These are phyloP conservation scores for Ditula angustiorana DNA, from an alignment of 2,888 invertebrate species.

Conservation along the genomic window DNA sequence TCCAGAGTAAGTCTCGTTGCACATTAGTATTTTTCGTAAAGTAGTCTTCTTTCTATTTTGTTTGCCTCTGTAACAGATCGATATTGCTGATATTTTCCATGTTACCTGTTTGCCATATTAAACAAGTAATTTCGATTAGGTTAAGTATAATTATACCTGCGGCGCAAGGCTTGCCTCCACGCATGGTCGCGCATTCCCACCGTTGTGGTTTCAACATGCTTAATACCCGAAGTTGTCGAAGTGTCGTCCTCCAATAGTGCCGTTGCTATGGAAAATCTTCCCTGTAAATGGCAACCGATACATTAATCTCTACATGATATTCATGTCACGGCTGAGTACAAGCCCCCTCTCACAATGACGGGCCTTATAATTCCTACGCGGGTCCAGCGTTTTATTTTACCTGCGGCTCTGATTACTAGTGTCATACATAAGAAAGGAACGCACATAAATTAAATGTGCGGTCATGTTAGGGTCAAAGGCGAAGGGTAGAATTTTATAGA, in stretches of 20 bases:
- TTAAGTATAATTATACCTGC: background rate
- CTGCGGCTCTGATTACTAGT: too few species aligned
- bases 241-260: background rate
- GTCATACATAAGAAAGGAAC: too few species aligned
- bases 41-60: conserved; percentile 26
- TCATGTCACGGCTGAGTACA: too few species aligned
- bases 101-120: background rate
- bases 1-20: conserved; percentile 63
- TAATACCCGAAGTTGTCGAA: background rate
- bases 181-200: conserved; percentile 47
- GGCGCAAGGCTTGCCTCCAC: conserved; percentile 51
- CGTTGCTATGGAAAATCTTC: conserved; percentile 7
- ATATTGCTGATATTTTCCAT: background rate
- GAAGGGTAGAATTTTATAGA: too few species aligned
- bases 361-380: too few species aligned
- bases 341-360: too few species aligned
- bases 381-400: too few species aligned
- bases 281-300: background rate
- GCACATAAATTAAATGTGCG: too few species aligned
- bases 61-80: conserved; percentile 9
- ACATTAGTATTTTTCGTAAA: conserved; percentile 54
- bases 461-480: too few species aligned
- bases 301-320: background rate
- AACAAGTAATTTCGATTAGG: background rate
- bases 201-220: conserved; percentile 39